These are phyloP conservation scores for Cryptocephalus primarius DNA, from an alignment of 2,888 invertebrate species.

Conservation along the genomic window DNA sequence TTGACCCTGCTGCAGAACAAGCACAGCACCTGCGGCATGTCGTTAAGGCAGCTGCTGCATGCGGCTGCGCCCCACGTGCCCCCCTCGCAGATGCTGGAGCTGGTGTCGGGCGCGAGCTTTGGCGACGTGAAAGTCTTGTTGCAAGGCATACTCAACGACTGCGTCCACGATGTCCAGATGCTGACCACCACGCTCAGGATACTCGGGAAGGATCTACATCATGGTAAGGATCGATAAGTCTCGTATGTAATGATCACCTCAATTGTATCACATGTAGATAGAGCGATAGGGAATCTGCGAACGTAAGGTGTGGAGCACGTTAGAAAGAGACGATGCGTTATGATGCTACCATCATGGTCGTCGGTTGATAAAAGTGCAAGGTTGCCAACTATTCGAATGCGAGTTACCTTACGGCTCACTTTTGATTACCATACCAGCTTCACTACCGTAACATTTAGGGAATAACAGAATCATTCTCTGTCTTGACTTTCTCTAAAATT, in stretches of 20 bases:
- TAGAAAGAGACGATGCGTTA: too few relatives aligned
- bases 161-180: constrained; percentile 62
- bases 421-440: too few relatives aligned
- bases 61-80: constrained; percentile 46
- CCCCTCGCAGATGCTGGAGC: constrained; percentile 46
- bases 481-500: too few relatives aligned
- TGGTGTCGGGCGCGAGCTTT: constrained; percentile 48
- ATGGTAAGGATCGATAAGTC: constrained; percentile 25
- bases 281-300: too few relatives aligned
- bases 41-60: constrained; percentile 40
- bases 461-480: too few relatives aligned
- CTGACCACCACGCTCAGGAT: constrained; percentile 55
- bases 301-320: too few relatives aligned
- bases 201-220: constrained; percentile 58
- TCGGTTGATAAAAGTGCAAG: too few relatives aligned
- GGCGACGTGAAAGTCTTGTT: constrained; percentile 51
- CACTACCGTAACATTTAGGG: too few relatives aligned
- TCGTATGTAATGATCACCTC: constrained; percentile 1
- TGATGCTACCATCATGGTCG: too few relatives aligned
- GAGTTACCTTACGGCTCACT: too few relatives aligned
- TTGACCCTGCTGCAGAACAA: constrained; percentile 39
- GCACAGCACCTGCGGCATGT: constrained; percentile 33
- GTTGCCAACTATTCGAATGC: too few relatives aligned
- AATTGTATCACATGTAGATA: too few relatives aligned
- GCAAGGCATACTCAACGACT: constrained; percentile 63